A percentile compares a stretch with the other conserved stretches of the same genome.
phyloP scores from a whole-genome alignment of 2,113 vertebrate species.

The Hydrolagus affinis region DNA sequence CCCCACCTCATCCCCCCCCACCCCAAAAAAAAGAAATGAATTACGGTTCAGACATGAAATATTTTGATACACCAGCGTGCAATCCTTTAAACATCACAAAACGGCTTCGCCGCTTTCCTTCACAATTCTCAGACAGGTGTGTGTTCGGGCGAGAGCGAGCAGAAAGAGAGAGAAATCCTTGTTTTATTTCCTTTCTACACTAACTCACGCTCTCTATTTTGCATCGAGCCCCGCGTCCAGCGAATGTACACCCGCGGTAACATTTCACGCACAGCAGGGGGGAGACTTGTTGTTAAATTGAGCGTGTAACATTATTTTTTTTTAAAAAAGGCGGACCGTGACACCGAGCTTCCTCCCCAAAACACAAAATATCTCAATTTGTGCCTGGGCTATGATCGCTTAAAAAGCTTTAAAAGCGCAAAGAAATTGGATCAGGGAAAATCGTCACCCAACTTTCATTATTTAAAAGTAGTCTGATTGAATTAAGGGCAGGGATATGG shows the following conservation, averaged over 20 bases:
- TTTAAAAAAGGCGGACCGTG: conserved; percentile 62
- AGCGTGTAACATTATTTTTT: conserved; percentile 68
- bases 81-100: background rate
- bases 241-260: conserved; percentile 62
- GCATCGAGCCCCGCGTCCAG: conserved; percentile 54
- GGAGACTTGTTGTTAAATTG: conserved; percentile 64
- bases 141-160: conserved; percentile 6
- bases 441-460: conserved; percentile 99
- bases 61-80: background rate
- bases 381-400: conserved; percentile 92
- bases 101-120: background rate
- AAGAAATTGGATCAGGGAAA: conserved; percentile 99
- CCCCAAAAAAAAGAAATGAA: background rate
- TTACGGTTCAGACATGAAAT: background rate
- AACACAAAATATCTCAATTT: conserved; percentile 76
- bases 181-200: conserved; percentile 33
- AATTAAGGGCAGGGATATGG: conserved; percentile 99
- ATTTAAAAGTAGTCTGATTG: conserved; percentile 99
- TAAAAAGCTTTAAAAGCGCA: conserved; percentile 96
- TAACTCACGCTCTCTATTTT: conserved; percentile 43
- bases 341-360: conserved; percentile 60
- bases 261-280: conserved; percentile 68
- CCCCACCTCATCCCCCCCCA: too few relatives aligned
- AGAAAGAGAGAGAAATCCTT: background rate
- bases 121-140: conserved; percentile 25